Conservation (phyloP, 2,888 invertebrate species). For the Limnephilus rhombicus region DNA sequence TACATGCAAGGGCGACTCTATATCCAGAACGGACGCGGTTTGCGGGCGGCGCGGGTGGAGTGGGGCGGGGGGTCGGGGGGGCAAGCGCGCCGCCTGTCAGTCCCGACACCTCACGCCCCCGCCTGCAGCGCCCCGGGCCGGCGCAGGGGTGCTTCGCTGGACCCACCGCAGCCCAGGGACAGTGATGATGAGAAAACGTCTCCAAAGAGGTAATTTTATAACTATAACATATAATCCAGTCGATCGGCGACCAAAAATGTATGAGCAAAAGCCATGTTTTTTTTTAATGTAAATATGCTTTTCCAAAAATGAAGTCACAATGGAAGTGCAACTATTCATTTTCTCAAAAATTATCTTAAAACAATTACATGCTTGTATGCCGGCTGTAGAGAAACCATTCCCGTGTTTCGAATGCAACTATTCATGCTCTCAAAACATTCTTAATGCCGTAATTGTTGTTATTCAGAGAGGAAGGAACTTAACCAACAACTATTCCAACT, state of each 20-base stretch:
- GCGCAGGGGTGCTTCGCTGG: conserved; percentile 69
- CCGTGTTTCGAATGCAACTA: no score
- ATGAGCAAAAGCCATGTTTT: not conserved
- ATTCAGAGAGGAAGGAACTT: no score
- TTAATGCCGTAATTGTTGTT: no score
- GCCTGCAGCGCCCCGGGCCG: conserved; percentile 69
- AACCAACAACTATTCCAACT: no score
- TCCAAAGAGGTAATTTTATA: conserved; percentile 67
- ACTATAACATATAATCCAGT: not conserved
- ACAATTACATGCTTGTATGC: no score
- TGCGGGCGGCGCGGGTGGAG: conserved; percentile 82
- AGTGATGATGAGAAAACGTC: conserved; percentile 73
- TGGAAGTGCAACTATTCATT: no score
- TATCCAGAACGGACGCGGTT: conserved; percentile 83
- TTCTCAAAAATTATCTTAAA: no score
- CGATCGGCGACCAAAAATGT: not conserved
- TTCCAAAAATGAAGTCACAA: not conserved
- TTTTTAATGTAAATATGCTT: not conserved
- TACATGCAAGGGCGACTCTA: conserved; percentile 88
- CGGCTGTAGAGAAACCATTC: no score
- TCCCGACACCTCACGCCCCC: not conserved
- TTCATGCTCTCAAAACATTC: no score
- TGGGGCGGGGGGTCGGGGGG: conserved; percentile 43
- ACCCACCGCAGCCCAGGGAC: conserved; percentile 70
- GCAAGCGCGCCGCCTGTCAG: conserved; percentile 69